phyloP scores from a whole-genome alignment of 2,113 vertebrate genomes.

The Pipra filicauda region DNA sequence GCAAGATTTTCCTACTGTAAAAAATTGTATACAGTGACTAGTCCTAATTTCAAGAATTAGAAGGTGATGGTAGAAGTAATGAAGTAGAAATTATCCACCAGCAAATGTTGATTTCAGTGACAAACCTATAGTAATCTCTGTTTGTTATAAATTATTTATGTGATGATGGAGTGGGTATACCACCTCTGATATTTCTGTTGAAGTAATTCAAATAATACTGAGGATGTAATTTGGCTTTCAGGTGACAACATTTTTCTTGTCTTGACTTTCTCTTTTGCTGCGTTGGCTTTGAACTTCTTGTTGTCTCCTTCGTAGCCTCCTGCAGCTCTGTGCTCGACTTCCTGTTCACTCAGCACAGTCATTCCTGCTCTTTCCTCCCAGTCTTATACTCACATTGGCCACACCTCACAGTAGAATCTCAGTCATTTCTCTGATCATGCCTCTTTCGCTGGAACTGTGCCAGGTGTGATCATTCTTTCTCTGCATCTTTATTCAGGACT shows the following conservation, averaged over 20 bases:
- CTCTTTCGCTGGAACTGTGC: not conserved
- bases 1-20: not conserved
- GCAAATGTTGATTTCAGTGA: not conserved
- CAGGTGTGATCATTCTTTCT: not conserved
- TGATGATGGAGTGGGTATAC: not conserved
- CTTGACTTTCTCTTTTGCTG: not conserved
- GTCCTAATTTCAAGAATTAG: not conserved
- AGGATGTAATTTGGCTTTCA: not conserved
- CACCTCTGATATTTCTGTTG: not conserved
- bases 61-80: not conserved
- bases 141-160: not conserved
- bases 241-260: not conserved
- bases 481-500: not conserved
- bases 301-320: not conserved
- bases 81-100: not conserved
- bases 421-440: not conserved
- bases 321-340: not conserved
- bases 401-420: not conserved
- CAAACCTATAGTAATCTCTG: not conserved
- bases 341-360: not conserved
- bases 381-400: not conserved
- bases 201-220: not conserved
- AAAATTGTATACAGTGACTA: fast-evolving
- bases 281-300: not conserved
- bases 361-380: not conserved